Evolutionary conservation across 2,113 vertebrate genomes (phyloP).

Genomic region (Pterophyllum scalare): DNA sequence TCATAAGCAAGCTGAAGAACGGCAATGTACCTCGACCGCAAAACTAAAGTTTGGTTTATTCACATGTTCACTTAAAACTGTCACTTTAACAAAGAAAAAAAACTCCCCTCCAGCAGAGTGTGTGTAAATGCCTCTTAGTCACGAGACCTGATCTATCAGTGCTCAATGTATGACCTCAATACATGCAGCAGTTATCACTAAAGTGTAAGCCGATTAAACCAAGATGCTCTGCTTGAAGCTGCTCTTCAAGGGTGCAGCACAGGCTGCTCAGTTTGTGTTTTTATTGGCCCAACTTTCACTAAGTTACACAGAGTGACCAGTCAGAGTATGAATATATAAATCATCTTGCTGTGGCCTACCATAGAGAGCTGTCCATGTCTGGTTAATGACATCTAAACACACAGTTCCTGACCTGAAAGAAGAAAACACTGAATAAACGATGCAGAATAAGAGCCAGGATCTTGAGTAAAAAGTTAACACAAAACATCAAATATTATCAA

Average conservation of each 20-base stretch:
- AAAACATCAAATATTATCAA: background rate
- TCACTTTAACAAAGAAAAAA: background rate
- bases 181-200: constrained; percentile 39
- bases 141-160: constrained; percentile 37
- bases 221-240: constrained; percentile 16
- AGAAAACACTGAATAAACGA: background rate
- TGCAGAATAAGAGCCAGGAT: background rate
- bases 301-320: background rate
- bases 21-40: background rate
- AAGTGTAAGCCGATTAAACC: constrained; percentile 68
- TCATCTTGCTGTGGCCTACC: constrained; percentile 80
- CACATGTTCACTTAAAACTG: background rate
- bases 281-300: background rate
- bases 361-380: constrained; percentile 99
- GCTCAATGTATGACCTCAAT: constrained; percentile 34
- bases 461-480: background rate
- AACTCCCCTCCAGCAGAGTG: background rate
- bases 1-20: background rate
- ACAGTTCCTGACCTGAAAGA: constrained; percentile 95
- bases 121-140: constrained; percentile 44
- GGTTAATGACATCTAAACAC: constrained; percentile 99
- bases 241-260: background rate
- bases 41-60: background rate
- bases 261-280: background rate
- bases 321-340: background rate